phyloP scores from a whole-genome alignment of 2,888 invertebrate genomes.

The Tetrapedia diversipes region DNA sequence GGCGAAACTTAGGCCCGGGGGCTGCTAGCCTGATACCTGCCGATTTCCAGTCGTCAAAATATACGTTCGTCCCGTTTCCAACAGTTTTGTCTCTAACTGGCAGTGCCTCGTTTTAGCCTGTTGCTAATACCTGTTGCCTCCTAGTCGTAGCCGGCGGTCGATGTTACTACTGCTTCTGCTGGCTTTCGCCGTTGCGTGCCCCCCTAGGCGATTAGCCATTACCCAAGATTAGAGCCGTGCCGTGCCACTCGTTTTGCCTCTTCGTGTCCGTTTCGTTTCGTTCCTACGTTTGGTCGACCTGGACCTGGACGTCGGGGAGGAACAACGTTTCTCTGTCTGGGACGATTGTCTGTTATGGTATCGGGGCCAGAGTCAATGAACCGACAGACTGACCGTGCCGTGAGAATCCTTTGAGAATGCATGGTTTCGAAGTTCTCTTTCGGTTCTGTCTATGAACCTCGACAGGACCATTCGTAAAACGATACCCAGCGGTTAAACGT shows the following conservation, averaged over 20 bases:
- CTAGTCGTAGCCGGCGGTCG: slow-evolving; percentile 15
- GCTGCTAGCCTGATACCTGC: slow-evolving; percentile 66
- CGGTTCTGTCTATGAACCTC: neutral
- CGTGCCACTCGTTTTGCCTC: slow-evolving; percentile 53
- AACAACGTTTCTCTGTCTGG: slow-evolving; percentile 19
- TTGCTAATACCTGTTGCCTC: slow-evolving; percentile 64
- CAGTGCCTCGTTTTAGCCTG: slow-evolving; percentile 53
- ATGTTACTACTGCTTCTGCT: slow-evolving; percentile 23
- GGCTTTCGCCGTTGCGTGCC: slow-evolving; percentile 58
- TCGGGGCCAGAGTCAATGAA: slow-evolving; percentile 46
- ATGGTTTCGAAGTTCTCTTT: slow-evolving; percentile 22
- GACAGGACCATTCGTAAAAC: too few relatives aligned
- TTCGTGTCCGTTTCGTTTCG: slow-evolving; percentile 47
- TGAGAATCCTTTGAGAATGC: slow-evolving; percentile 50
- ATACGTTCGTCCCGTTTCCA: slow-evolving; percentile 78
- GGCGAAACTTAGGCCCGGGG: slow-evolving; percentile 47
- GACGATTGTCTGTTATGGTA: slow-evolving; percentile 62
- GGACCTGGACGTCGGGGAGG: slow-evolving; percentile 15
- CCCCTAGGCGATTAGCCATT: slow-evolving; percentile 75
- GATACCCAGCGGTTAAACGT: too few relatives aligned
- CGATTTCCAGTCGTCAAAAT: slow-evolving; percentile 81
- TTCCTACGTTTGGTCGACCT: slow-evolving; percentile 27
- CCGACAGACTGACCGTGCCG: slow-evolving; percentile 25
- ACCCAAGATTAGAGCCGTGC: slow-evolving; percentile 75
- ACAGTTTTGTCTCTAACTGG: slow-evolving; percentile 60